These are phyloP conservation scores for Oryctolagus cuniculus DNA, from an alignment of 2,113 vertebrate genomes.

Conservation along the genomic window DNA sequence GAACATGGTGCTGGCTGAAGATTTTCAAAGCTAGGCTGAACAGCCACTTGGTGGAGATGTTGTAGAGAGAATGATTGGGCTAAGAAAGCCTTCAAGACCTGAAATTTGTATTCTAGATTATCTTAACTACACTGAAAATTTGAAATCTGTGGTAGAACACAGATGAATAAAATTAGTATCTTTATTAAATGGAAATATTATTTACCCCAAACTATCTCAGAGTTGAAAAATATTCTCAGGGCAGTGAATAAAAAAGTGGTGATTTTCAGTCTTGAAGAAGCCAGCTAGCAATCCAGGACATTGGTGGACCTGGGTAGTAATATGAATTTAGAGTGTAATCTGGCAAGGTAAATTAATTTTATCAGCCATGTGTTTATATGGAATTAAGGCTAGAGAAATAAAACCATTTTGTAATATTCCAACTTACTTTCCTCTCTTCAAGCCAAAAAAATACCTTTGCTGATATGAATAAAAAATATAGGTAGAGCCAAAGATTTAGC, in stretches of 20 bases:
- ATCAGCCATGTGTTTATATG: conserved; percentile 28
- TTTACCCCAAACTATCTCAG: conserved; percentile 47
- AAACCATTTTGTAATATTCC: conserved; percentile 22
- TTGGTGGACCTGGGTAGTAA: conserved; percentile 5
- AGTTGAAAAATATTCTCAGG: conserved; percentile 53
- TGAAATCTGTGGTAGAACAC: conserved; percentile 47
- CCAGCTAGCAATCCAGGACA: conserved; percentile 47
- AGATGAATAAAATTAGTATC: conserved; percentile 46
- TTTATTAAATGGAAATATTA: conserved; percentile 51
- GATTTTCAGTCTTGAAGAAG: not conserved
- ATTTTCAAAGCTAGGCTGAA: conserved; percentile 43
- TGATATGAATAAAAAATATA: conserved; percentile 58
- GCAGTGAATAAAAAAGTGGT: conserved; percentile 19
- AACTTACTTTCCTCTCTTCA: not conserved
- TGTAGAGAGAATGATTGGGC: conserved; percentile 74
- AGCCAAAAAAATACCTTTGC: conserved; percentile 41
- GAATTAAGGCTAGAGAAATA: conserved; percentile 50
- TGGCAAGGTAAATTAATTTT: conserved; percentile 52
- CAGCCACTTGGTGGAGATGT: conserved; percentile 80
- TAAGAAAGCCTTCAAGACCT: conserved; percentile 8
- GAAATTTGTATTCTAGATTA: conserved; percentile 30
- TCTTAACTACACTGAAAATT: conserved; percentile 28
- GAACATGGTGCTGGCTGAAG: conserved; percentile 40
- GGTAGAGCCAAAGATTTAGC: conserved; percentile 34
- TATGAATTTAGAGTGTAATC: conserved; percentile 43